These are phyloP conservation scores for Quadriops clusia DNA, from an alignment of 2,888 invertebrate genomes.

Conservation along the genomic window DNA sequence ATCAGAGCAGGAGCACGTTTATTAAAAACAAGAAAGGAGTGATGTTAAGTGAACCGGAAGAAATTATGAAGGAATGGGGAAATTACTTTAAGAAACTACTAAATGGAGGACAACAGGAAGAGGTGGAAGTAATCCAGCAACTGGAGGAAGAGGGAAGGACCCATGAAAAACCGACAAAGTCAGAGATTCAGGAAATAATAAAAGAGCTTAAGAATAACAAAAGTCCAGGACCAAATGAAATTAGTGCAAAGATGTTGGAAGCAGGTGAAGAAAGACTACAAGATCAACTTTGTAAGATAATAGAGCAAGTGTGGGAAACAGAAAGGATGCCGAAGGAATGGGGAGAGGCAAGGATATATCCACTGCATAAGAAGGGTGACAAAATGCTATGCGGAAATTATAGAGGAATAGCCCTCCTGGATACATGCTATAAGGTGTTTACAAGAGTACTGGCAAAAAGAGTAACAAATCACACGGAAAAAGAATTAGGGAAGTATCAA, in stretches of 20 bases:
- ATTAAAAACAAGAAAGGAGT: background rate
- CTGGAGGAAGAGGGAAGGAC: background rate
- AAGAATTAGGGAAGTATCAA: background rate
- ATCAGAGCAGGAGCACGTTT: no score
- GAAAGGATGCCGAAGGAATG: background rate
- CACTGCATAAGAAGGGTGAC: conserved; percentile 1
- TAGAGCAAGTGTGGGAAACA: background rate
- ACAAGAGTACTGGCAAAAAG: background rate
- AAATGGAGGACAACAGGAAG: background rate
- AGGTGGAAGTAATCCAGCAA: background rate
- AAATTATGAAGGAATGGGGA: no score
- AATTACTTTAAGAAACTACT: conserved; percentile 1
- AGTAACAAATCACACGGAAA: background rate
- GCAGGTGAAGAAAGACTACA: background rate
- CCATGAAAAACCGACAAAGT: background rate
- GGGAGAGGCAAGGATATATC: background rate
- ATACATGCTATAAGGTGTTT: background rate
- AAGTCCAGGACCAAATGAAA: conserved; percentile 1
- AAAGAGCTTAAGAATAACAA: conserved; percentile 1
- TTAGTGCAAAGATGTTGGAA: background rate
- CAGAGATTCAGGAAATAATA: background rate
- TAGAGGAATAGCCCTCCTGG: conserved; percentile 3
- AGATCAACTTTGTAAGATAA: background rate
- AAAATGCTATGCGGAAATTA: conserved; percentile 4
- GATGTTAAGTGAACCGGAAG: conserved; percentile 2